A percentile compares a stretch with the other conserved stretches of the same genome.
These are phyloP conservation scores for Frankliniella intonsa DNA, from an alignment of 2,888 invertebrate genomes.

Conservation along the genomic window DNA sequence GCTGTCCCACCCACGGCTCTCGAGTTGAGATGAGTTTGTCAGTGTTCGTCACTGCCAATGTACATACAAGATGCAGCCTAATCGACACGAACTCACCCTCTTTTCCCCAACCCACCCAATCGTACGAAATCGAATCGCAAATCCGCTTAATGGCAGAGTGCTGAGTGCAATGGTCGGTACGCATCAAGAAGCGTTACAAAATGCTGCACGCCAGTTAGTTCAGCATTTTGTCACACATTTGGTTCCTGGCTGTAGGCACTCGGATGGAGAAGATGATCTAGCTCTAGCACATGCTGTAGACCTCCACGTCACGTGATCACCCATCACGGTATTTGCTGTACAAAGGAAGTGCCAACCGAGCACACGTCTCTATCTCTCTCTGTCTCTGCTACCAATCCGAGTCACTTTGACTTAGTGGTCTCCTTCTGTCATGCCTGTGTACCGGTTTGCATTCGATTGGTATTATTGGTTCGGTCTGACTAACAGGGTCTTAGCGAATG, in stretches of 20 bases:
- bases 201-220: background rate
- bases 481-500: background rate
- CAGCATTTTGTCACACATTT: background rate
- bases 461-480: background rate
- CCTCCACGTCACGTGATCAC: background rate
- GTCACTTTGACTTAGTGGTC: background rate
- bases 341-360: background rate
- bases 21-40: background rate
- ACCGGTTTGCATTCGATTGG: background rate
- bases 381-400: background rate
- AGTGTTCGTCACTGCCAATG: constrained; percentile 6
- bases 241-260: background rate
- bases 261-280: too few relatives aligned
- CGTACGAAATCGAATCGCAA: background rate
- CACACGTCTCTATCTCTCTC: background rate
- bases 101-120: background rate
- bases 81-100: background rate
- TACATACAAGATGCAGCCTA: constrained; percentile 2
- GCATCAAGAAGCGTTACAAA: too few relatives aligned
- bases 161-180: too few relatives aligned
- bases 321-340: constrained; percentile 10
- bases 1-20: background rate
- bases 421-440: constrained; percentile 5
- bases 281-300: background rate
- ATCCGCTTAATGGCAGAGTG: too few relatives aligned